Base-by-base conservation (phyloP, 2,888 invertebrate species). In the Helleia helle region DNA sequence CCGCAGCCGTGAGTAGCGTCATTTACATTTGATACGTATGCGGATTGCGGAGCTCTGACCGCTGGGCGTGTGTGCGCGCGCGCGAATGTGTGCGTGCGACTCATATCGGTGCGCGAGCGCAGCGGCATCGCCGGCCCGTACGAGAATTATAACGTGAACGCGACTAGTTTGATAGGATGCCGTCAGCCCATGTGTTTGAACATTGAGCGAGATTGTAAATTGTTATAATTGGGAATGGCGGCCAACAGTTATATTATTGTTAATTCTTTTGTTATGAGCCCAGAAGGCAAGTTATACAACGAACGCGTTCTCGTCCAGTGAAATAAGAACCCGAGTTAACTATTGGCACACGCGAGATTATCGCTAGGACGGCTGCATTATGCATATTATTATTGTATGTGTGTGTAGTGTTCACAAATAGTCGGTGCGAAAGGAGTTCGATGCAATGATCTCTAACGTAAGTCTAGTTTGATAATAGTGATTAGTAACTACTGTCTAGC, bases 181-280 rank as follows among this genome's bases (percentile, higher is more conserved):
- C 71, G 79, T 74, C 76, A 76, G 75, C 73, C 72, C 73, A 73
- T 54, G 47, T 66, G 56, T 73, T 70, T 68, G 68, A 70, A 71
- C 66, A 66, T 66, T 68, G 66, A 72, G 72, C 71, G 72, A 63
- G 63, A 65, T 76, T 75, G 71, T 81, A 75, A 81, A 83, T 80
- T 80, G 71, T 75, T 69, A 79, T 83, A 83, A 81, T 83, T 80
- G 74, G 71, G 66, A 56, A 76, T 77, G 76, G 74, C 79, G 77
- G 75, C 66, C 71, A 71, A 54, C 56, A 62, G 65, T 71, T 58
- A 67, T 71, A 72, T 71, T 70, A 73, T 69, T 71, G 75, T 76
- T 65, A 62, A 64, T 67, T 65, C 71, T 71, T 73, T 70, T 70
- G 70, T 72, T 68, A 65, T 56, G 56, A 57, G 65, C 56, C 57